Percentiles rank a stretch among this genome's conserved stretches.
These are phyloP conservation scores for Ammodytes marinus DNA, from an alignment of 2,113 vertebrate genomes.

Conservation along the genomic window DNA sequence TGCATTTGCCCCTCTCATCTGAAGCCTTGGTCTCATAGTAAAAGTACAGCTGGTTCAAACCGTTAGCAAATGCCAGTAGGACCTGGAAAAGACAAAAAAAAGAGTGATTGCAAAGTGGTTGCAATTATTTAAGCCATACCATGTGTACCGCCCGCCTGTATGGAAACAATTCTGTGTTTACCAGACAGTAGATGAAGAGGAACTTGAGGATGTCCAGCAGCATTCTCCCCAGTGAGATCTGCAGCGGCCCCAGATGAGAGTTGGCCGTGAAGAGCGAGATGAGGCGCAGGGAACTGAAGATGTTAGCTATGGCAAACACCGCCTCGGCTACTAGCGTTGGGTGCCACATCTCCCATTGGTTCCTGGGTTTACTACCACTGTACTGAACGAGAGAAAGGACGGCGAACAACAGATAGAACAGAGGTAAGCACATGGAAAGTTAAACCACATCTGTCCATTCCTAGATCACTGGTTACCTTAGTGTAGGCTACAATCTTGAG, in stretches of 20 bases:
- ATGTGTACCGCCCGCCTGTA: neutral
- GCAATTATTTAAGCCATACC: neutral
- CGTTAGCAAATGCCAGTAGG: slow-evolving; percentile 96
- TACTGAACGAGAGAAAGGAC: slow-evolving; percentile 82
- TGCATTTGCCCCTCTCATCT: slow-evolving; percentile 92
- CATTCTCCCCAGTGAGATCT: slow-evolving; percentile 98
- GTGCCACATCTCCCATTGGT: slow-evolving; percentile 99
- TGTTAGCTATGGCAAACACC: slow-evolving; percentile 98
- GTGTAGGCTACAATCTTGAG: slow-evolving; percentile 97
- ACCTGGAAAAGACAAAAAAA: slow-evolving; percentile 61
- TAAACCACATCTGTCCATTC: neutral
- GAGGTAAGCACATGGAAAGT: neutral
- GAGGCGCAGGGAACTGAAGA: slow-evolving; percentile 97
- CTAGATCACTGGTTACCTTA: slow-evolving; percentile 86
- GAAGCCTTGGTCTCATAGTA: slow-evolving; percentile 96
- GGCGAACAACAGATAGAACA: neutral
- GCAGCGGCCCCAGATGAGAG: slow-evolving; percentile 97
- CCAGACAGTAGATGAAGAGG: slow-evolving; percentile 99
- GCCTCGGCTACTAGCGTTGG: slow-evolving; percentile 97
- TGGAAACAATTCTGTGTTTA: slow-evolving; percentile 56
- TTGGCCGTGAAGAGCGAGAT: slow-evolving; percentile 99
- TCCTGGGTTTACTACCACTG: slow-evolving; percentile 90
- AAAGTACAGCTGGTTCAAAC: slow-evolving; percentile 99
- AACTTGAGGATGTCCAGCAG: slow-evolving; percentile 99
- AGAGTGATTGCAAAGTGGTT: neutral